phyloP scores from a whole-genome alignment of 2,113 vertebrate species.

The Rhinopithecus roxellana region DNA sequence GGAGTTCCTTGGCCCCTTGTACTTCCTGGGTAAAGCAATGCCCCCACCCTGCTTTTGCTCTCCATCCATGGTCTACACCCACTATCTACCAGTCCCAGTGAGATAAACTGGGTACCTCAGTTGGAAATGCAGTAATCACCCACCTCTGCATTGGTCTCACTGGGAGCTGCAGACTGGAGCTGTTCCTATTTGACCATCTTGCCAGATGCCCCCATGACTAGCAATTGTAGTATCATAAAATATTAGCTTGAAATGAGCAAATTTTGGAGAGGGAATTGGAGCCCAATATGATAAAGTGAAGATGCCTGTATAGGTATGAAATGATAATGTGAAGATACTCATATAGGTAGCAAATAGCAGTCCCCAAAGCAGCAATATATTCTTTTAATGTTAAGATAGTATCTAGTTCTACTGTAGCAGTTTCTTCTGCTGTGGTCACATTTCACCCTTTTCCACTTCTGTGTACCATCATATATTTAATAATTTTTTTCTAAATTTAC shows the following conservation, averaged over 20 bases:
- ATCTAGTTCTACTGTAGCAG: neutral
- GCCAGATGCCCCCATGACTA: neutral
- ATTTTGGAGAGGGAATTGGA: neutral
- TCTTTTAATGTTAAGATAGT: neutral
- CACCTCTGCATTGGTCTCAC: no score
- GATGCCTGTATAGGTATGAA: neutral
- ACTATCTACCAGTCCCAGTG: no score
- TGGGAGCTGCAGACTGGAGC: no score
- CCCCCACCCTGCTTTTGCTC: no score
- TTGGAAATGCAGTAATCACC: no score
- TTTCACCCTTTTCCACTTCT: neutral
- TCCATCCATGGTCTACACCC: no score
- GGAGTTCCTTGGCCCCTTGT: no score
- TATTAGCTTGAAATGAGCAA: neutral
- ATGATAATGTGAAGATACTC: neutral
- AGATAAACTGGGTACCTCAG: no score
- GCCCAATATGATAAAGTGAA: neutral
- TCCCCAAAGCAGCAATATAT: neutral
- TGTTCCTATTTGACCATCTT: no score
- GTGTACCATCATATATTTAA: neutral
- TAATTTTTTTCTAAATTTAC: neutral
- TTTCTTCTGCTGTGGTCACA: neutral
- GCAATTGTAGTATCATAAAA: neutral
- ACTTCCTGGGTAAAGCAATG: no score
- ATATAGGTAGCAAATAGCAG: neutral